Percentiles rank a stretch among this genome's conserved stretches.
phyloP scores from a whole-genome alignment of 1,140 invertebrate genomes.

The Meteorus sp. region DNA sequence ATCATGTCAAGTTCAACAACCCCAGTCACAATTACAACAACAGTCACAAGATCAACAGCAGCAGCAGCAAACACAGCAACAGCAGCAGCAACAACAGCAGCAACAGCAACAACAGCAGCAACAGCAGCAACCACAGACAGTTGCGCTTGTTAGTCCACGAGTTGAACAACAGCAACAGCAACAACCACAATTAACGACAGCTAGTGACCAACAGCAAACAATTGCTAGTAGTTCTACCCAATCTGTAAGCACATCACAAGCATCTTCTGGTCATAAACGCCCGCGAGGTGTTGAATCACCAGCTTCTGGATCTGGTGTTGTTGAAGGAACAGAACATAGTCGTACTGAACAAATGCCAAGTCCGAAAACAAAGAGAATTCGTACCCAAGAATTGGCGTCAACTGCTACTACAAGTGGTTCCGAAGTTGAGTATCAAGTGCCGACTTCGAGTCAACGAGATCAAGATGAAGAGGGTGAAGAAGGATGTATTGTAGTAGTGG shows the following conservation, averaged over 20 bases:
- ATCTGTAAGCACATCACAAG: conserved; percentile 66
- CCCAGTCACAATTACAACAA: conserved; percentile 30
- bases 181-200: conserved; percentile 36
- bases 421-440: conserved; percentile 62
- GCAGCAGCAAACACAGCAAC: conserved; percentile 43
- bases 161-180: conserved; percentile 63
- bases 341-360: conserved; percentile 48
- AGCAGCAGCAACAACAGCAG: conserved; percentile 48
- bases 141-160: conserved; percentile 73
- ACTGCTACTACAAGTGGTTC: conserved; percentile 49
- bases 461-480: conserved; percentile 79
- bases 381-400: conserved; percentile 44
- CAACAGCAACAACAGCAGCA: conserved; percentile 44
- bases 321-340: conserved; percentile 56
- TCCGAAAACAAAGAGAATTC: conserved; percentile 49
- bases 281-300: conserved; percentile 63
- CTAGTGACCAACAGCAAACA: conserved; percentile 55
- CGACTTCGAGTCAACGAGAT: conserved; percentile 79
- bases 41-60: conserved; percentile 43
- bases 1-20: conserved; percentile 34
- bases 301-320: conserved; percentile 56
- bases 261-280: conserved; percentile 60
- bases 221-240: conserved; percentile 61
- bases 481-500: conserved; percentile 71
- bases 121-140: conserved; percentile 65